Base-by-base conservation (phyloP, 2,113 vertebrate species). In the Forbesichthys agassizii region DNA sequence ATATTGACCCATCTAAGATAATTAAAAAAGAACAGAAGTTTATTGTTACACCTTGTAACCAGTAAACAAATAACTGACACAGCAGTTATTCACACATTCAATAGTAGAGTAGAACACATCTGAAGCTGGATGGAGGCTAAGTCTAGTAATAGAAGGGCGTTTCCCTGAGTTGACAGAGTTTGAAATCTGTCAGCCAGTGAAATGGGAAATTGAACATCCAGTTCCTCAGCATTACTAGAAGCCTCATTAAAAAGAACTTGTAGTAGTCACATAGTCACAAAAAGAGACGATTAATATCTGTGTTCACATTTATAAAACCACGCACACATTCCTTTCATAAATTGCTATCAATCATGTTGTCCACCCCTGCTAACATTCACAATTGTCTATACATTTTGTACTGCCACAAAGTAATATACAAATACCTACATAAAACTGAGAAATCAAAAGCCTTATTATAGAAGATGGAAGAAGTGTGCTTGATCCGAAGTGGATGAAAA, bases 181-280 rank as follows among this genome's bases (percentile, higher is more conserved):
- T 70, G 71, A 69, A 80, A 75, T 66, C 54, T 66, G 69, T 48
- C n/a, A 61, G 60, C 54, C 52, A 62, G 59, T 71, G 65, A 33
- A 14, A 27, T 52, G 49, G 12, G 60, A 73, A 61, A 62, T 33
- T 36, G n/a, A 0, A 6, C 49, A 48, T 66, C 59, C 10, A 27
- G 12, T 62, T 62, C 59, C 14, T 4, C 56, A 68, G 48, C 11
- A 68, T 56, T 14, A 42, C 36, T 8, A 42, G 36, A 8, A 42
- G 36, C 36, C 36, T 42, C 36, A 42, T 42, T 42, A 6, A 8
- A 42, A 42, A 42, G 1, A 42, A 42, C 36, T 42, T 42, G 36
- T 42, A 42, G 27, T 27, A 27, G 27, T 27, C 27, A 27, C 7
- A 8, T 42, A 6, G 36, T 42, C 36, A 42, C 36, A 42, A 42